Conservation (phyloP, 2,797 vertebrate species). For the Alectoris magna region DNA sequence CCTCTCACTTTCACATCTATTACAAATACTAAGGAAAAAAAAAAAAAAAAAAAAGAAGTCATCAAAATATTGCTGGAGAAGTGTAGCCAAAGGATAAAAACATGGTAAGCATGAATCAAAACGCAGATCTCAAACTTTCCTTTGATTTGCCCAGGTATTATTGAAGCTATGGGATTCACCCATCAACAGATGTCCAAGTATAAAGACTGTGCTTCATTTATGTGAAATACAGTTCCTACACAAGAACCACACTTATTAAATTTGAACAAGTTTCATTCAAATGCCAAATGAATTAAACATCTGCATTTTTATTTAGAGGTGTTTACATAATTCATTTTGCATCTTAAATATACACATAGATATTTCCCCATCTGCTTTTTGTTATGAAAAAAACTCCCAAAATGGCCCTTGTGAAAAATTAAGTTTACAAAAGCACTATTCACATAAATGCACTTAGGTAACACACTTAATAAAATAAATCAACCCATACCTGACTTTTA, state of each 20-base stretch:
- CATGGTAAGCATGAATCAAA: neutral
- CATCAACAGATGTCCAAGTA: neutral
- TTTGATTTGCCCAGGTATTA: neutral
- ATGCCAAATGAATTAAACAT: neutral
- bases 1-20: neutral
- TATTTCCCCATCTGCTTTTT: neutral
- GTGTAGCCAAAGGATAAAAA: neutral
- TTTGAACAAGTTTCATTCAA: neutral
- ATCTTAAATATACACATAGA: neutral
- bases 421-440: neutral
- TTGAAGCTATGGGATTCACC: neutral
- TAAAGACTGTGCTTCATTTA: neutral
- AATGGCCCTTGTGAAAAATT: neutral
- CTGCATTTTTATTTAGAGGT: neutral
- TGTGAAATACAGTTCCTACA: neutral
- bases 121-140: neutral
- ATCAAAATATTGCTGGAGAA: neutral
- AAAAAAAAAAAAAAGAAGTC: neutral
- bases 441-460: neutral
- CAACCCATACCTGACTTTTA: neutral
- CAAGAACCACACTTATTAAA: neutral
- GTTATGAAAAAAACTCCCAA: constrained; percentile 10
- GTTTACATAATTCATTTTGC: neutral
- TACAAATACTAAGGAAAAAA: neutral
- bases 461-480: neutral